Evolutionary conservation across 2,797 vertebrate genomes (phyloP).

Genomic region (Parauchenoglanis punctatus): DNA sequence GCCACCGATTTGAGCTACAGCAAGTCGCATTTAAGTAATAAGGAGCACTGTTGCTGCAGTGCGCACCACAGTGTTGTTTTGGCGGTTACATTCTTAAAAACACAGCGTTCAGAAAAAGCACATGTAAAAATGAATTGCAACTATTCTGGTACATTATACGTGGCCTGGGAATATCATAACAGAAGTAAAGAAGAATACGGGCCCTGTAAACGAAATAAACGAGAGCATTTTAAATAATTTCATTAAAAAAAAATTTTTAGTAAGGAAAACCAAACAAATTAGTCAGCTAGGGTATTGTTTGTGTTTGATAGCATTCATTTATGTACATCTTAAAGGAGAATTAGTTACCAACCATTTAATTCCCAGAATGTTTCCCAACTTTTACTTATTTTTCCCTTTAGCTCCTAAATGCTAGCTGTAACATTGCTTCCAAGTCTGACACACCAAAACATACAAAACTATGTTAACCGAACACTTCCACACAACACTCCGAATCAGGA

Average conservation of each 20-base stretch:
- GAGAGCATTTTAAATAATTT: not conserved
- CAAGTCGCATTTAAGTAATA: not conserved
- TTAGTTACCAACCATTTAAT: not conserved
- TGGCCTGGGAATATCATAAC: not conserved
- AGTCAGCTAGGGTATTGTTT: not conserved
- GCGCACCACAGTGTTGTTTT: not conserved
- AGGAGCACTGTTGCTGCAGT: not conserved
- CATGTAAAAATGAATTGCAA: not conserved
- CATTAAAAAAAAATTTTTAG: not conserved
- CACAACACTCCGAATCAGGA: not conserved
- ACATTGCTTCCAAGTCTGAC: not conserved
- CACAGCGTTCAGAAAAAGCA: not conserved
- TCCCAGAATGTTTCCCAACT: not conserved
- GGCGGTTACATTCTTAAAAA: not conserved
- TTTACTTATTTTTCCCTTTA: not conserved
- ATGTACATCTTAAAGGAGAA: not conserved
- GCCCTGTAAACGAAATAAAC: not conserved
- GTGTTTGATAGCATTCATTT: not conserved
- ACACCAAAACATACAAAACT: not conserved
- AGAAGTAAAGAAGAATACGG: not conserved
- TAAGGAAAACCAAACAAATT: not conserved
- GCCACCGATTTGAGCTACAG: not conserved
- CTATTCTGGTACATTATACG: not conserved
- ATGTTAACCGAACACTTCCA: no score
- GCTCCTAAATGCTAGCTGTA: not conserved